Percentiles rank a stretch among this genome's conserved stretches.
Conservation (phyloP, 1,140 invertebrate genomes). For the Eriosoma lanigerum region DNA sequence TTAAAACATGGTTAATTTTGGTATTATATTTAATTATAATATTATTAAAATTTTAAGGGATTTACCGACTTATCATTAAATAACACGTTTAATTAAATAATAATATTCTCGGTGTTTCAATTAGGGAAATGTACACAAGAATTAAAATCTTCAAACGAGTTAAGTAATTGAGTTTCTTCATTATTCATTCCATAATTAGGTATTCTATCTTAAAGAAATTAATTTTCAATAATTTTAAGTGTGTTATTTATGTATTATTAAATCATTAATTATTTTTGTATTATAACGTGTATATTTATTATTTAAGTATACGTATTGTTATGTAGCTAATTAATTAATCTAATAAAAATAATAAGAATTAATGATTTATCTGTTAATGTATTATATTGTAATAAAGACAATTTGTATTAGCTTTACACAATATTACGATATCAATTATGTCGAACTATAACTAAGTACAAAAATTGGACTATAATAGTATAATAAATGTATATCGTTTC, state of each 20-base stretch:
- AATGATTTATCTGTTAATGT: too few relatives aligned
- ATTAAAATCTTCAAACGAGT: background rate
- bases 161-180: slow-evolving; percentile 5
- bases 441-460: too few relatives aligned
- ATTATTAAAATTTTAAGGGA: background rate
- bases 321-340: too few relatives aligned
- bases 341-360: too few relatives aligned
- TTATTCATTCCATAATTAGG: background rate
- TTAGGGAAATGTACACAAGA: background rate
- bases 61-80: background rate
- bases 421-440: too few relatives aligned
- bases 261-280: too few relatives aligned
- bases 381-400: too few relatives aligned
- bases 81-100: slow-evolving; percentile 1
- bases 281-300: too few relatives aligned
- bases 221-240: background rate
- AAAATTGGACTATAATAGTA: too few relatives aligned
- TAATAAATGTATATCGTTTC: too few relatives aligned
- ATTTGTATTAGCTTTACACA: too few relatives aligned
- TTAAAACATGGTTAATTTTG: background rate
- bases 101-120: background rate
- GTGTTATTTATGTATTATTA: background rate
- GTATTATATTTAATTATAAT: background rate
- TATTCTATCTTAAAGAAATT: background rate
- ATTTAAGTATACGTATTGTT: too few relatives aligned